phyloP scores from a whole-genome alignment of 2,113 vertebrate species.

The Xenopus laevis region DNA sequence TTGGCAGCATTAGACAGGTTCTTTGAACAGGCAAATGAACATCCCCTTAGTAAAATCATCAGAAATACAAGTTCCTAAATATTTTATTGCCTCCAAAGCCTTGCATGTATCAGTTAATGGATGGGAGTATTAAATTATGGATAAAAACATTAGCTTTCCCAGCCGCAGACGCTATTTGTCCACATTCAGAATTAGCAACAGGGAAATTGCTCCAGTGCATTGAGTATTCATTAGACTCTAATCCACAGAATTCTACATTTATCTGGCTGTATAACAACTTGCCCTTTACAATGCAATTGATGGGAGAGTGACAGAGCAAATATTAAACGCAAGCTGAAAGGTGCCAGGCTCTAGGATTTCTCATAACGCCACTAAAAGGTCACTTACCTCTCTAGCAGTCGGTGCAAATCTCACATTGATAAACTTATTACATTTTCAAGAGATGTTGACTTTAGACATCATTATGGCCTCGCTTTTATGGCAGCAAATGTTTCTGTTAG shows the following conservation, averaged over 20 bases:
- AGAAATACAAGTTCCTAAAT: no score
- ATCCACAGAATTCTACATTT: neutral
- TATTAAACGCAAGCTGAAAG: constrained; percentile 18
- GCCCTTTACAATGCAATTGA: neutral
- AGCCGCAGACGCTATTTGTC: neutral
- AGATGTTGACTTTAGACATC: constrained; percentile 15
- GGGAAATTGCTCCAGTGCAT: neutral
- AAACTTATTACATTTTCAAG: constrained; percentile 5
- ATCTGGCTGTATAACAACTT: neutral
- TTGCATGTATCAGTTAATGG: no score
- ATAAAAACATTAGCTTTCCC: no score
- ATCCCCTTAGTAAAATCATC: no score
- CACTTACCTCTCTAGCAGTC: constrained; percentile 1
- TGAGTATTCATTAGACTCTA: neutral
- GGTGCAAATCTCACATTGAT: constrained; percentile 1
- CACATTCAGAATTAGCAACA: neutral
- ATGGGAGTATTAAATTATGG: no score
- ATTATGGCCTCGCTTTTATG: neutral
- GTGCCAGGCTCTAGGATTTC: neutral
- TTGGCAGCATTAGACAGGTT: no score
- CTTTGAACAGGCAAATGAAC: no score
- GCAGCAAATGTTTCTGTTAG: neutral
- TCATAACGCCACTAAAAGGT: constrained; percentile 20
- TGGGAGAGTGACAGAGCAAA: constrained; percentile 25
- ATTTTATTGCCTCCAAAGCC: no score